Evolutionary conservation across 2,113 vertebrate genomes (phyloP).

Genomic region (Vulpes ferrilata): DNA sequence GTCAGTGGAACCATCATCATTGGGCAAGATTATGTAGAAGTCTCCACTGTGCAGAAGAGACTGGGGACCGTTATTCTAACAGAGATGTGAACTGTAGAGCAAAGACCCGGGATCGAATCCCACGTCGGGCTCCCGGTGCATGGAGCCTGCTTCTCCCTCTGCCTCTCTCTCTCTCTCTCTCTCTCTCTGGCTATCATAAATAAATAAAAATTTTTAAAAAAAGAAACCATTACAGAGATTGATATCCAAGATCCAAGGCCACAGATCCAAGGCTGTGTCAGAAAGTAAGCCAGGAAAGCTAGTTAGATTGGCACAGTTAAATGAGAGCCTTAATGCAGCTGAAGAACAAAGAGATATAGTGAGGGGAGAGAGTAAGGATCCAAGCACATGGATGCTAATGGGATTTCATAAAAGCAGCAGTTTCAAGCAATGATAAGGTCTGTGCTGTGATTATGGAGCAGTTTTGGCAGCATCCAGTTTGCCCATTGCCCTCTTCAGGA

Average conservation of each 20-base stretch:
- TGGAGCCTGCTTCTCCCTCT: too few species aligned
- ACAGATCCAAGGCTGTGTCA: background rate
- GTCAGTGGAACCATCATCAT: too few species aligned
- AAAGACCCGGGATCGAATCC: background rate
- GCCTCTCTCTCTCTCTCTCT: too few species aligned
- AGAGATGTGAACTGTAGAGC: background rate
- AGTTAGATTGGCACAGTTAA: background rate
- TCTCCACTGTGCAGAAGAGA: background rate
- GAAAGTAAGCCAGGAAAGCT: background rate
- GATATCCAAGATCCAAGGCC: background rate
- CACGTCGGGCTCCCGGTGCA: too few species aligned
- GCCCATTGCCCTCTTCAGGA: background rate
- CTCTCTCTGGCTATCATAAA: too few species aligned
- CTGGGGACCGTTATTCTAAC: background rate
- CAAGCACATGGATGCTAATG: background rate
- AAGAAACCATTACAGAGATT: background rate
- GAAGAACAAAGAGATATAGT: background rate
- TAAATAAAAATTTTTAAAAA: too few species aligned
- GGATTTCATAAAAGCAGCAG: background rate
- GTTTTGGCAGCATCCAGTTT: background rate
- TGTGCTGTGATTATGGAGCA: background rate
- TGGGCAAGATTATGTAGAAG: background rate
- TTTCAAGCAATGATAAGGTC: background rate
- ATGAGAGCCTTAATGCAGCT: background rate
- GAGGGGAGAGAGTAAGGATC: background rate